phyloP scores from a whole-genome alignment of 2,797 vertebrate genomes.

The Anomalospiza imberbis region DNA sequence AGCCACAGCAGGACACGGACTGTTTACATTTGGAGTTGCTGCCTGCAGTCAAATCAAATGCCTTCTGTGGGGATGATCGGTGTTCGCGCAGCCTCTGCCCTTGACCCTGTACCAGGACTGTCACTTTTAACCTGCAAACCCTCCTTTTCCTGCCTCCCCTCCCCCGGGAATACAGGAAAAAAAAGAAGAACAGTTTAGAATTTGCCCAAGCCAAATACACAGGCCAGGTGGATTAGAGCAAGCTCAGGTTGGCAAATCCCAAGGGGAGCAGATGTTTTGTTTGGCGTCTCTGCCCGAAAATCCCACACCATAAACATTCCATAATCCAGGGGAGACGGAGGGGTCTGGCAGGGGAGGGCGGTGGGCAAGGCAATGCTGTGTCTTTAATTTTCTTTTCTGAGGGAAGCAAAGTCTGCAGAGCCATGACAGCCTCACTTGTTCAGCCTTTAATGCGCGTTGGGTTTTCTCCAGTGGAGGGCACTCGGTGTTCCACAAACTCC shows the following conservation, averaged over 20 bases:
- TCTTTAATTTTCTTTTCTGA: slow-evolving; percentile 78
- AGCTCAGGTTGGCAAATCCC: not conserved
- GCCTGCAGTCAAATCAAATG: not conserved
- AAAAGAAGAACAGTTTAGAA: not conserved
- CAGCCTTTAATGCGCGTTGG: slow-evolving; percentile 73
- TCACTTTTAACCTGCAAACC: not conserved
- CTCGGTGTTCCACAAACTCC: slow-evolving; percentile 78
- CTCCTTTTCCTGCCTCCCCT: not conserved
- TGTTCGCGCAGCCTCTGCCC: not conserved
- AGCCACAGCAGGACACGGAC: not conserved
- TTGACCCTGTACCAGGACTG: rapidly evolving
- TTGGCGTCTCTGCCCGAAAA: not conserved
- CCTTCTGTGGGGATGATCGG: not conserved
- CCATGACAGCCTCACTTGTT: slow-evolving; percentile 79
- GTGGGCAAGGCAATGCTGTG: slow-evolving; percentile 60
- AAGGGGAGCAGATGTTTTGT: not conserved
- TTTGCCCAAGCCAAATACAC: not conserved
- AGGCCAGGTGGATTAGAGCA: not conserved
- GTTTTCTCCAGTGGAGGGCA: slow-evolving; percentile 84
- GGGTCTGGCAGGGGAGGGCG: not conserved
- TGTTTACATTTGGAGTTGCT: not conserved
- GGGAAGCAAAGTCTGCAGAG: slow-evolving; percentile 72
- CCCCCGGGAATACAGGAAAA: not conserved
- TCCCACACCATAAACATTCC: not conserved
- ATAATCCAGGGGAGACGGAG: not conserved